A percentile compares a stretch with the other conserved stretches of the same genome.
Evolutionary conservation across 2,888 invertebrate genomes (phyloP).

Genomic region (Pyralis farinalis): DNA sequence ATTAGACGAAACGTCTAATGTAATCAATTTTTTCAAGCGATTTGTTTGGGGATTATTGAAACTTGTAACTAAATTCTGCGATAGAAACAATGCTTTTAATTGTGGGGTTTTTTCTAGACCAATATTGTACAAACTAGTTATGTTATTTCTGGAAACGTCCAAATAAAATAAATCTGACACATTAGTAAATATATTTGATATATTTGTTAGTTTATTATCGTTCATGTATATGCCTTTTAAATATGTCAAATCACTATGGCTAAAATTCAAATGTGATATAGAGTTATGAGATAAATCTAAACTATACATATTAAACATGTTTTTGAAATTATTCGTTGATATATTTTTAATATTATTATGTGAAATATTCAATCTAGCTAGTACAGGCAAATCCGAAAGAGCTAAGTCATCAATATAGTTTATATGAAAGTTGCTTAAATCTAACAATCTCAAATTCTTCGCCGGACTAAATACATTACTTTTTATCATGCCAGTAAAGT

Average conservation of each 20-base stretch:
- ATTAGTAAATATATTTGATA: conserved; percentile 34
- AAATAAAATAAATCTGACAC: conserved; percentile 37
- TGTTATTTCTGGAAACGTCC: conserved; percentile 47
- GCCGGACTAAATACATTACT: conserved; percentile 52
- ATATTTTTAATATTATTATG: conserved; percentile 48
- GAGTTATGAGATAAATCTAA: conserved; percentile 58
- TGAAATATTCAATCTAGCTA: conserved; percentile 55
- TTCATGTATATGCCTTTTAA: conserved; percentile 53
- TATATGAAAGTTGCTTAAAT: conserved; percentile 50
- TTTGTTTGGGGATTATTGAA: conserved; percentile 53
- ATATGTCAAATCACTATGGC: conserved; percentile 31
- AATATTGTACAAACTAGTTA: conserved; percentile 30
- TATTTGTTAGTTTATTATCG: conserved; percentile 42
- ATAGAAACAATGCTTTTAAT: conserved; percentile 42
- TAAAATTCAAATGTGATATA: conserved; percentile 35
- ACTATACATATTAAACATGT: conserved; percentile 50
- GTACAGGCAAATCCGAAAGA: conserved; percentile 48
- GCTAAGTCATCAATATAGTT: conserved; percentile 44
- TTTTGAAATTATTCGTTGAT: conserved; percentile 44
- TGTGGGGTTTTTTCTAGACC: conserved; percentile 33
- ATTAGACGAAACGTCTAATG: conserved; percentile 48
- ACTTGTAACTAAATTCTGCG: conserved; percentile 43
- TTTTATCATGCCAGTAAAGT: conserved; percentile 37
- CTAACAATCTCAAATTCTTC: conserved; percentile 47
- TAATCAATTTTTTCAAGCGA: conserved; percentile 38